phyloP scores from a whole-genome alignment of 1,140 invertebrate genomes.

The Drosophila nebulosa region DNA sequence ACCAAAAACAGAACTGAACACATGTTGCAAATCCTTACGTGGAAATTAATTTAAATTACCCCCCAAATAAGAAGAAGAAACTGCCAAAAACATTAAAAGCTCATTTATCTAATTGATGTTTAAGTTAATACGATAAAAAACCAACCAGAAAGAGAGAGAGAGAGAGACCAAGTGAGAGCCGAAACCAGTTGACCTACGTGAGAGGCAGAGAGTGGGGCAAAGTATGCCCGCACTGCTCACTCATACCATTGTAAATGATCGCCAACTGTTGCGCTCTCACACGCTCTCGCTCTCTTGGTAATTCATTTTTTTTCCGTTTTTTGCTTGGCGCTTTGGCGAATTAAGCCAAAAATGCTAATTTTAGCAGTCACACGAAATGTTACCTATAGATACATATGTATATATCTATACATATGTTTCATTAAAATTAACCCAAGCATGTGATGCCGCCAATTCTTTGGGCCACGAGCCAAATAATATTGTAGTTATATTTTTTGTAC shows the following conservation, averaged over 20 bases:
- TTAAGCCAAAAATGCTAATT: conserved; percentile 53
- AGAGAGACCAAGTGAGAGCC: conserved; percentile 5
- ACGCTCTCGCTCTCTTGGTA: conserved; percentile 1
- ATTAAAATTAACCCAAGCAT: conserved; percentile 62
- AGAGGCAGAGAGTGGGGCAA: conserved; percentile 7
- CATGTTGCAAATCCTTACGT: conserved; percentile 3
- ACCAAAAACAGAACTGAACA: conserved; percentile 13
- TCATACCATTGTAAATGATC: not conserved
- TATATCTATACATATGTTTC: conserved; percentile 15
- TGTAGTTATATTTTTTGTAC: not conserved
- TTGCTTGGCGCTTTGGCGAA: conserved; percentile 12
- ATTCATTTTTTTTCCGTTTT: not conserved
- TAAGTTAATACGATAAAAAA: conserved; percentile 30
- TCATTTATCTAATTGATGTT: conserved; percentile 71
- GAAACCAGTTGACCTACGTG: not conserved
- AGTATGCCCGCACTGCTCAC: not conserved
- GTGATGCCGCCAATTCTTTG: conserved; percentile 47
- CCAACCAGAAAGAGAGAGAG: not conserved
- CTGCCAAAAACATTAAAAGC: conserved; percentile 64
- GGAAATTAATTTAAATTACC: conserved; percentile 53
- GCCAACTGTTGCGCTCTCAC: conserved; percentile 1
- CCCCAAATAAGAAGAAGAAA: too few relatives aligned
- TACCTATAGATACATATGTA: conserved; percentile 31
- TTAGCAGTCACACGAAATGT: conserved; percentile 52
- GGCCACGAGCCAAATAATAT: not conserved